These are phyloP conservation scores for Leptopilina syphax DNA, from an alignment of 2,888 invertebrate genomes.

Conservation along the genomic window DNA sequence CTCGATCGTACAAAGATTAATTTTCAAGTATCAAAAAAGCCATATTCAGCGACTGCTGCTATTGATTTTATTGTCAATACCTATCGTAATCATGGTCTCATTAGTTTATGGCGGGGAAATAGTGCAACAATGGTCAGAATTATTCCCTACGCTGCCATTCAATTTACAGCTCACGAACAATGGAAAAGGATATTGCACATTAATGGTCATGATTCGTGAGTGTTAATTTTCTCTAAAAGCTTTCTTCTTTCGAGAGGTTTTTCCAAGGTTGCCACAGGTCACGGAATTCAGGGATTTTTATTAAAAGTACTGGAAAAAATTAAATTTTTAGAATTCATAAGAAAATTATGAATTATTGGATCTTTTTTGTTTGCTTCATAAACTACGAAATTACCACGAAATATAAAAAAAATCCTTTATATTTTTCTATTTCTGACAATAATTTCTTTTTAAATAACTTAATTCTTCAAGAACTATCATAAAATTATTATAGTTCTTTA, in stretches of 20 bases:
- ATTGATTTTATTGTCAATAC: slow-evolving; percentile 83
- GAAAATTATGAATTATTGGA: no score
- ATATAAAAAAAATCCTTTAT: no score
- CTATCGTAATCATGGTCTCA: slow-evolving; percentile 86
- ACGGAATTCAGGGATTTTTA: no score
- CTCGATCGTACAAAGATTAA: slow-evolving; percentile 98
- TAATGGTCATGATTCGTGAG: slow-evolving; percentile 81
- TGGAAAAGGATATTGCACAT: slow-evolving; percentile 90
- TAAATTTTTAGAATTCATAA: no score
- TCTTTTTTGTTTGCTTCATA: no score
- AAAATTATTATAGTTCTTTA: no score
- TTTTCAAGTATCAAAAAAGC: slow-evolving; percentile 92
- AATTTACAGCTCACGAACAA: slow-evolving; percentile 98
- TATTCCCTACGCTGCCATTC: slow-evolving; percentile 97
- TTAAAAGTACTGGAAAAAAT: no score
- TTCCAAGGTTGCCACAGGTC: no score
- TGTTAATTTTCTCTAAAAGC: slow-evolving; percentile 42
- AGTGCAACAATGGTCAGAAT: slow-evolving; percentile 99
- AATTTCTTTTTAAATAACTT: no score
- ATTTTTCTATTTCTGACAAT: no score
- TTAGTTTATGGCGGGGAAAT: slow-evolving; percentile 97
- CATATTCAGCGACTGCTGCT: slow-evolving; percentile 86
- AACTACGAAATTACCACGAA: no score
- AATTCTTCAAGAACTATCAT: no score
- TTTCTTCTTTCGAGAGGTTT: not conserved